Evolutionary conservation across 1,140 invertebrate genomes (phyloP).

Genomic region (Neocloeon triangulifer): DNA sequence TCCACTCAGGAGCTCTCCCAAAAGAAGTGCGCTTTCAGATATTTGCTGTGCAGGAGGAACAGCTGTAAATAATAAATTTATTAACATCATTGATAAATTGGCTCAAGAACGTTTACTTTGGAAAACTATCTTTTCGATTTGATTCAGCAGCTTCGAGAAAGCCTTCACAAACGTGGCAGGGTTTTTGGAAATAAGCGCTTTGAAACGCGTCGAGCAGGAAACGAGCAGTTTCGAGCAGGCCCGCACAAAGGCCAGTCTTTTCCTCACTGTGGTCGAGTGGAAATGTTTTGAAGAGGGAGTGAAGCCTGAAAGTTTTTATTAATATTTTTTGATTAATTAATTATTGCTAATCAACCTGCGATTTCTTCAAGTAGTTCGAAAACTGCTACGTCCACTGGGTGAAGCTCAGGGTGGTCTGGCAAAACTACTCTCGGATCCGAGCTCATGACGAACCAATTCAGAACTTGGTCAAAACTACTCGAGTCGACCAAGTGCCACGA

Average conservation of each 20-base stretch:
- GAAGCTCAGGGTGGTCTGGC: slow-evolving; percentile 17
- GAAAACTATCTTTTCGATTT: slow-evolving; percentile 29
- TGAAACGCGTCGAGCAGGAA: slow-evolving; percentile 28
- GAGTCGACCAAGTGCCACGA: slow-evolving; percentile 45
- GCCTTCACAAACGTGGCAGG: slow-evolving; percentile 25
- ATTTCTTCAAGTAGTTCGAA: too few species aligned
- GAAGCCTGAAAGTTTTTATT: too few species aligned
- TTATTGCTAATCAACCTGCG: too few species aligned
- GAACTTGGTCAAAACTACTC: slow-evolving; percentile 35
- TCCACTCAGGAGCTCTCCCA: slow-evolving; percentile 24
- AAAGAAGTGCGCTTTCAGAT: slow-evolving; percentile 21
- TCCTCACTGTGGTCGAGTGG: slow-evolving; percentile 25
- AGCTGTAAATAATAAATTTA: slow-evolving; percentile 19
- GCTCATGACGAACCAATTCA: slow-evolving; percentile 56
- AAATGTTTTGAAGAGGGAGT: slow-evolving; percentile 16
- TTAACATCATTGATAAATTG: too few species aligned
- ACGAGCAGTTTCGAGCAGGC: slow-evolving; percentile 30
- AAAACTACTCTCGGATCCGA: slow-evolving; percentile 49
- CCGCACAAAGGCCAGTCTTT: slow-evolving; percentile 33
- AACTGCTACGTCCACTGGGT: slow-evolving; percentile 23
- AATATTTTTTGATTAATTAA: too few species aligned
- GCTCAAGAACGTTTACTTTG: too few species aligned
- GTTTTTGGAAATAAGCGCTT: slow-evolving; percentile 22
- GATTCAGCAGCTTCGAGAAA: slow-evolving; percentile 28
- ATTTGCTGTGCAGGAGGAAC: slow-evolving; percentile 24